Evolutionary conservation across 2,888 invertebrate genomes (phyloP), one percentile per base, ranked within the genome.

Genomic region (Drosophila pseudotalamancana): DNA sequence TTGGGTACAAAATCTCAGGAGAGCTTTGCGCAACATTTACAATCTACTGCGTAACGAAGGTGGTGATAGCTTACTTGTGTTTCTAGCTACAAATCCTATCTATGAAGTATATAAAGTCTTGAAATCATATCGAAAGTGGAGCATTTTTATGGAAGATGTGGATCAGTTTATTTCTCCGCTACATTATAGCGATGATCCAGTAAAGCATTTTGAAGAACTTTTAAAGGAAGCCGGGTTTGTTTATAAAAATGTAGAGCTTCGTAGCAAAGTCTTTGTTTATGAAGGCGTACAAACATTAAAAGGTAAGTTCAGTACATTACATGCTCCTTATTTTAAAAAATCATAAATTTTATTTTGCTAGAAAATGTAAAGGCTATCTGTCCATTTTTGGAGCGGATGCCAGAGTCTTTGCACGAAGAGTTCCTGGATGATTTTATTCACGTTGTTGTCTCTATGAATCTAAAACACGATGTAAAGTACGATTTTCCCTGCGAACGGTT

Each of bases 1-100:
- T 83, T 96, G 96, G 96, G 94, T 96, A 27, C 93, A 93, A 73
- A 93, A 96, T 46, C 91, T 95, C 94, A 77, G 91, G 89, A 91
- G 90, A 77, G 95, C 94, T 0, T 92, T 95, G 53, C 91, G 91
- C 54, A 95, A 95, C 84, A 94, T 96, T 50, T 94, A 93, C 89
- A 91, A 93, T 29, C 89, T 96, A 49, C 90, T 96, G n/a, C 92
- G 92, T 53, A 92, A 92, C 60, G 93, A 93, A 0, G 94, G 94
- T 4, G 96, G 96, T 0, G 94, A 95, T 77, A 93, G 94, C 43
- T 90, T 96, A 9, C 88, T 96, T 1, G 93, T 94, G 14, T 95
- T 96, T 81, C 89, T 95, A 23, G 95, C 95, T 0, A 93, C 93
- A 60, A 94, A 94, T 90, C 94, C 94, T 0, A 93, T 95, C 6